A percentile compares a stretch with the other conserved stretches of the same genome.
Conservation (phyloP, 2,113 vertebrate species). For the Cynopterus brachyotis region DNA sequence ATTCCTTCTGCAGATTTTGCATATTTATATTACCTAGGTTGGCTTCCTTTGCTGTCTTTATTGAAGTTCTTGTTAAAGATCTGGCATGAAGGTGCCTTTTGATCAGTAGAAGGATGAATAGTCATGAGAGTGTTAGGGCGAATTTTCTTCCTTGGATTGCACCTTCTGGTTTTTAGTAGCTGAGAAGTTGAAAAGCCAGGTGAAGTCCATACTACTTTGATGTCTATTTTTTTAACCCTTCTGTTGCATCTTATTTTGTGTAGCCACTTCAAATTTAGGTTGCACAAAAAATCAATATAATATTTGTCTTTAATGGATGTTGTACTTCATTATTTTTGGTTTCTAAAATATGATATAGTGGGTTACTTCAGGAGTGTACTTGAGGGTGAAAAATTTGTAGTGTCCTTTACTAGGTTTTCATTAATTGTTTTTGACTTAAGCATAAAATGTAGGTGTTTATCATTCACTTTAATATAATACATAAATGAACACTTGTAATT, state of each 20-base stretch:
- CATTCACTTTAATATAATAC: not conserved
- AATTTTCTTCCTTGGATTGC: not conserved
- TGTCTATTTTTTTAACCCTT: not conserved
- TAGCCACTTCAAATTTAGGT: not conserved
- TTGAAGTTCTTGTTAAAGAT: not conserved
- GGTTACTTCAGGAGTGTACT: not conserved
- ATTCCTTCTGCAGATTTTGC: not conserved
- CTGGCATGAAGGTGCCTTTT: not conserved
- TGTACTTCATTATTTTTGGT: not conserved
- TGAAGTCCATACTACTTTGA: not conserved
- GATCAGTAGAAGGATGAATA: not conserved
- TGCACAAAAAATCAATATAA: not conserved
- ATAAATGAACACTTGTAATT: not conserved
- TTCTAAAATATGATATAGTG: not conserved
- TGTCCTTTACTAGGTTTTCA: not conserved
- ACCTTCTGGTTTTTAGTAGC: not conserved
- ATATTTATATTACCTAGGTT: not conserved
- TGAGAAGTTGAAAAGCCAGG: not conserved
- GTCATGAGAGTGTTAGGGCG: not conserved
- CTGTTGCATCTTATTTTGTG: not conserved
- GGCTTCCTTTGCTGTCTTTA: not conserved
- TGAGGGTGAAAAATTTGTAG: not conserved
- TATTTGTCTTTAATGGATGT: not conserved
- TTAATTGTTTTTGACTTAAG: not conserved
- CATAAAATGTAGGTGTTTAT: constrained; percentile 23